Evolutionary conservation across 1,140 invertebrate genomes (phyloP), one percentile per base, ranked within the genome.

Genomic region (Heliconius himera): DNA sequence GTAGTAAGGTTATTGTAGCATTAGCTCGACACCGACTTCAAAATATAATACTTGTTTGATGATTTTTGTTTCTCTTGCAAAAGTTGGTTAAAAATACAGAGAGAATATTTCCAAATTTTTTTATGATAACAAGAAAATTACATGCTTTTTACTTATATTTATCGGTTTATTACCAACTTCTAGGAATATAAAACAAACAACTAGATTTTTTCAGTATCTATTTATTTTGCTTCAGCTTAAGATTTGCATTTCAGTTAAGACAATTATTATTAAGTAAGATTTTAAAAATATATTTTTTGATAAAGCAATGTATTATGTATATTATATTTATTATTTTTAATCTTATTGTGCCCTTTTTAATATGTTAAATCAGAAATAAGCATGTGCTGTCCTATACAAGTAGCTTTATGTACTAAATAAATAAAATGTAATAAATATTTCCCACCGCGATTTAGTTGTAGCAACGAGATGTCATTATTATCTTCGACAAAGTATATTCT

Each of bases 401-500:
- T 66, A 66, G 60, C 22, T 22, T 66, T 66, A 26, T 66, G n/a
- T 26, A 66, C 22, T 75, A 71, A 66, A 71, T 80, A 77, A 66
- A 77, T 78, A 76, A 56, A 73, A 46, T 74, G 60, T 79, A 71
- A 75, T 77, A 81, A 77, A 82, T 77, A 82, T 38, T 16, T 76
- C 81, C 82, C 81, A 74, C 33, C 73, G 22, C 13, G 60, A 72
- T 71, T 33, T 22, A 81, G 85, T 86, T 76, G 77, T 73, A 81
- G 83, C 83, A 86, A 85, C 83, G 78, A 85, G 83, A 76, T 74
- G 83, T 82, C 82, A 85, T 85, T 83, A 78, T 66, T 73, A 78
- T 5, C n/a, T 66, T 66, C 20, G 1, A 66, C 26, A 29, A 66
- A 66, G 2, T 56, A 66, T 66, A 29, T 66, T 66, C 60, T 66